Base-by-base conservation (phyloP, 2,888 invertebrate genomes). In the Globia sparganii region DNA sequence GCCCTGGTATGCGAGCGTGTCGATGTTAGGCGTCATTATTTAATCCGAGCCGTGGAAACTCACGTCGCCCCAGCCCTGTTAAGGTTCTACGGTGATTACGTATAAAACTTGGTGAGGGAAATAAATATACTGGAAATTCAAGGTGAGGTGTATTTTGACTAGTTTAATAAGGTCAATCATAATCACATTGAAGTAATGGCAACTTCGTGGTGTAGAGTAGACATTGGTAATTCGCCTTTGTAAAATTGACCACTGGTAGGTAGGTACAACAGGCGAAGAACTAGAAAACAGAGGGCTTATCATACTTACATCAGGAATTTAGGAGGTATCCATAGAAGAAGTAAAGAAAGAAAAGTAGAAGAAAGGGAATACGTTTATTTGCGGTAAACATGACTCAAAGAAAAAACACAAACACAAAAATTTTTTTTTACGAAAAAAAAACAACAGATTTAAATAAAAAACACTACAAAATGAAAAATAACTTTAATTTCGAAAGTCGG, bases 21-120 rank as follows among this genome's bases (percentile, higher is more conserved):
- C 99, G 76, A 99, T 98, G 92, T 99, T 99, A 0, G 98, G 99
- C 0, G 99, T 99, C 77, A 98, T 97, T 89, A 99, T 98, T 94
- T 98, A 98, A 89, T 98, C 97, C 0, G 98, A 98, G 0, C 99
- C 99, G 89, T 98, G 98, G 91, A 98, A 98, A 87, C 98, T 97
- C 18, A 99, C 98, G 92, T 99, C 99, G 90, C 98, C 98, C 97
- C 98, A 98, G 15, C 99, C 99, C 99, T 99, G 93, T 53, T 93
- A 93, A 82, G 91, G n/a, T 68, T 67, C 15, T 31, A 66, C 25
- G 40, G 43, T 65, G 13, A 69, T 78, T 59, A 65, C 37, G 34
- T 59, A 21, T 69, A 61, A 80, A 56, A 46, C 53, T 68, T 59
- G 11, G 40, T 46, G 15, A 37, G 9, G n/a, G 5, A 82, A 64